phyloP scores from a whole-genome alignment of 1,140 invertebrate genomes.

The Drosophila ananassae region DNA sequence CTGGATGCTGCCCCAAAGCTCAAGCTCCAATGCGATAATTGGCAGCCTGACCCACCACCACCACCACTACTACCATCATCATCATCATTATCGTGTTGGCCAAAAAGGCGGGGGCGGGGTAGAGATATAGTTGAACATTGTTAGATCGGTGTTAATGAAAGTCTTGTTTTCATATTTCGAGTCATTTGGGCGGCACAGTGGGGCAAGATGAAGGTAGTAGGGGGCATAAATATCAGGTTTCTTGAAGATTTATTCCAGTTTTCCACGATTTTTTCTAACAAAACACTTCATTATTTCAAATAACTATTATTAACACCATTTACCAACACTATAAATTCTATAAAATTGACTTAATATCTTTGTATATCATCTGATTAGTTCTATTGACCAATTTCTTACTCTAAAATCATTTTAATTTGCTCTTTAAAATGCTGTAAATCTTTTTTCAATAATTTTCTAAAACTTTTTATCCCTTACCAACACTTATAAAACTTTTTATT shows the following conservation, averaged over 20 bases:
- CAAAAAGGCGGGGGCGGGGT: slow-evolving; percentile 3
- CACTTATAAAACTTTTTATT: too few relatives aligned
- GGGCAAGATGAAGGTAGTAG: background rate
- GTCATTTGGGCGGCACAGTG: slow-evolving; percentile 3
- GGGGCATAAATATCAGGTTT: too few relatives aligned
- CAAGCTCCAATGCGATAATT: slow-evolving; percentile 57
- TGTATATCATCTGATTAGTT: too few relatives aligned
- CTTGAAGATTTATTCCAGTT: background rate
- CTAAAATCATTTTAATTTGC: too few relatives aligned
- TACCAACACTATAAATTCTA: background rate
- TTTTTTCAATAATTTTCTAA: too few relatives aligned
- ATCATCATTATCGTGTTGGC: slow-evolving; percentile 33
- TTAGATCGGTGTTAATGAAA: slow-evolving; percentile 50
- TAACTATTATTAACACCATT: background rate
- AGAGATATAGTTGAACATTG: slow-evolving; percentile 26
- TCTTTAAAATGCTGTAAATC: too few relatives aligned
- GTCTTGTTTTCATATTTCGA: slow-evolving; percentile 41
- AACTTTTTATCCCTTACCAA: too few relatives aligned
- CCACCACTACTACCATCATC: slow-evolving; percentile 16
- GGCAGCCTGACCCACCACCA: slow-evolving; percentile 49
- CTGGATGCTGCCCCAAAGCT: slow-evolving; percentile 25
- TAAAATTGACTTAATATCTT: too few relatives aligned
- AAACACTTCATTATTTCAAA: background rate
- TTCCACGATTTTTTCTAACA: background rate
- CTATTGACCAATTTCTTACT: too few relatives aligned